A percentile compares a stretch with the other conserved stretches of the same genome.
Evolutionary conservation across 2,113 vertebrate genomes (phyloP).

Genomic region (Lampris megalopsis): DNA sequence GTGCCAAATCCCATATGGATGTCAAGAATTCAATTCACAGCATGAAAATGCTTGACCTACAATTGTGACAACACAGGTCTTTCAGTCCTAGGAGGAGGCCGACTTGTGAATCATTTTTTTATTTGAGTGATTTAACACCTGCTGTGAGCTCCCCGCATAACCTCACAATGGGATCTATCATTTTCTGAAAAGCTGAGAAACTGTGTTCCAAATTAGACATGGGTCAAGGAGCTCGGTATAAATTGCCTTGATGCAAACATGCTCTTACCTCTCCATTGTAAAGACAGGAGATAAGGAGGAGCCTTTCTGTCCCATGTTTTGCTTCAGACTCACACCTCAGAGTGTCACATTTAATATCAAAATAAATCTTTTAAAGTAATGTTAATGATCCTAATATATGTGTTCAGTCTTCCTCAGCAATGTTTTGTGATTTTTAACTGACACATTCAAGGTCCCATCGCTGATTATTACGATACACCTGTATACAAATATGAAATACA

Average conservation of each 20-base stretch:
- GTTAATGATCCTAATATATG: too few relatives aligned
- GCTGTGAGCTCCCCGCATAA: background rate
- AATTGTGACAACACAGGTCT: slow-evolving; percentile 5
- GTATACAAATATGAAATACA: too few relatives aligned
- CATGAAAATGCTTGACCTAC: slow-evolving; percentile 36
- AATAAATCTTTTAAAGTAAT: too few relatives aligned
- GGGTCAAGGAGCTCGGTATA: slow-evolving; percentile 6
- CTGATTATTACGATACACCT: too few relatives aligned
- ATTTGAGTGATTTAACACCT: slow-evolving; percentile 14
- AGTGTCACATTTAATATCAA: too few relatives aligned
- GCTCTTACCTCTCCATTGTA: background rate
- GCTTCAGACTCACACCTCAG: too few relatives aligned
- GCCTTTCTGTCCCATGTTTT: too few relatives aligned
- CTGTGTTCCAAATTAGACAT: background rate
- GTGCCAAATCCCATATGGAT: slow-evolving; percentile 1
- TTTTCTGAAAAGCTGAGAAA: slow-evolving; percentile 10
- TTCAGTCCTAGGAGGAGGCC: slow-evolving; percentile 22
- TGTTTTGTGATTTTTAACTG: too few relatives aligned
- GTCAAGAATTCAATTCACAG: slow-evolving; percentile 15
- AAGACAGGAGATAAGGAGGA: background rate
- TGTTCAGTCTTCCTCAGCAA: too few relatives aligned
- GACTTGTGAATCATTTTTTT: slow-evolving; percentile 37
- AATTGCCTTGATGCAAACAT: background rate
- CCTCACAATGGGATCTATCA: background rate
- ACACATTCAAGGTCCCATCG: too few relatives aligned